Evolutionary conservation across 2,888 invertebrate species (phyloP).

Genomic region (Caenorhabditis wallacei): DNA sequence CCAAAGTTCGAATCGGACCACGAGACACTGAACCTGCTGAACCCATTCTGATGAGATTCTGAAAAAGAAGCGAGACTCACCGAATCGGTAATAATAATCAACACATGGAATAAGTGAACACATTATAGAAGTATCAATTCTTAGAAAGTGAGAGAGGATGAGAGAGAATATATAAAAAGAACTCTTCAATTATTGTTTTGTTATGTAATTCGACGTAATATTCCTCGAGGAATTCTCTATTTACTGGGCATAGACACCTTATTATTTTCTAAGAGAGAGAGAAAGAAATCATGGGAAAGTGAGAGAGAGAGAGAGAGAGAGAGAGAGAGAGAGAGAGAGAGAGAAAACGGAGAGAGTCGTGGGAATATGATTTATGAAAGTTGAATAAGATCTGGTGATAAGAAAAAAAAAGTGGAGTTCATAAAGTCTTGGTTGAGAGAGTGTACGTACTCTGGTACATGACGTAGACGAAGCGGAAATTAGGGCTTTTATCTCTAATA

Average conservation of each 20-base stretch:
- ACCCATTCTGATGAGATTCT: conserved; percentile 19
- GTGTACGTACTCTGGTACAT: too few relatives aligned
- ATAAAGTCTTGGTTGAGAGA: not conserved
- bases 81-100: not conserved
- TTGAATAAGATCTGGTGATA: conserved; percentile 1
- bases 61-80: not conserved
- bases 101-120: not conserved
- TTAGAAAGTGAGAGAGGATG: not conserved
- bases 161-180: not conserved
- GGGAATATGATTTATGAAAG: conserved; percentile 35
- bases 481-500: too few relatives aligned
- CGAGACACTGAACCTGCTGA: conserved; percentile 15
- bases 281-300: not conserved
- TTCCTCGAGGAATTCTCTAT: not conserved
- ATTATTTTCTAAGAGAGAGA: not conserved
- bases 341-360: not conserved
- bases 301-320: not conserved
- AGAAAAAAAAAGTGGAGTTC: not conserved
- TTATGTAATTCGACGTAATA: not conserved
- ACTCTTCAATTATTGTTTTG: too few relatives aligned
- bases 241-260: too few relatives aligned
- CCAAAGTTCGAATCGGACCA: conserved; percentile 21
- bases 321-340: not conserved
- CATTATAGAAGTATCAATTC: not conserved
- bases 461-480: too few relatives aligned